A percentile compares a stretch with the other conserved stretches of the same genome.
Evolutionary conservation across 2,888 invertebrate species (phyloP).

Genomic region (Nemapogon koenigi): DNA sequence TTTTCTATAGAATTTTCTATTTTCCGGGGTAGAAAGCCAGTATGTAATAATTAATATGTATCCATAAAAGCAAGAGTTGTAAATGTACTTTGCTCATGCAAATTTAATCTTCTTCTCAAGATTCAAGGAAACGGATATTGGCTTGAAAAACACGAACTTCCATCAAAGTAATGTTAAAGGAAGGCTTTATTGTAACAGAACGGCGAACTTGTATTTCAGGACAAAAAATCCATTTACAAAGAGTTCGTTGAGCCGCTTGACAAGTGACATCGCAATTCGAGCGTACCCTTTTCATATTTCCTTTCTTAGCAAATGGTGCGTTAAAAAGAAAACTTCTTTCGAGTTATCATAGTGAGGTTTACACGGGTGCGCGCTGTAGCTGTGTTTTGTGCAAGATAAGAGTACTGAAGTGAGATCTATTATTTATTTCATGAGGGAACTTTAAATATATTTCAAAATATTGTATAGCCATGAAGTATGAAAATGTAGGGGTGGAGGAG

Average conservation of each 20-base stretch:
- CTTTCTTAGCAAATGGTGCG: slow-evolving; percentile 36
- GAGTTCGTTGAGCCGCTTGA: slow-evolving; percentile 24
- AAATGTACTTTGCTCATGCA: slow-evolving; percentile 3
- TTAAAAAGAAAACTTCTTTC: slow-evolving; percentile 31
- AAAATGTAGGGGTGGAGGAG: no score
- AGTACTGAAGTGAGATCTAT: no score
- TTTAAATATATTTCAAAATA: no score
- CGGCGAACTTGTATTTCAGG: slow-evolving; percentile 10
- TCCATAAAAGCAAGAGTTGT: slow-evolving; percentile 5
- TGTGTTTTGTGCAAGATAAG: no score
- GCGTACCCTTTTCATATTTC: slow-evolving; percentile 37
- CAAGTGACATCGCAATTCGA: slow-evolving; percentile 43
- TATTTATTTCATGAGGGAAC: no score
- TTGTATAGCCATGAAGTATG: no score
- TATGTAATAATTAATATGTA: no score
- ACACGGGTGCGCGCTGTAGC: slow-evolving; percentile 3
- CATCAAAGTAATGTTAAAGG: slow-evolving; percentile 9
- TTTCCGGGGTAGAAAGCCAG: no score
- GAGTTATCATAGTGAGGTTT: slow-evolving; percentile 20
- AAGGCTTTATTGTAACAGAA: slow-evolving; percentile 9
- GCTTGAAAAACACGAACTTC: slow-evolving; percentile 8
- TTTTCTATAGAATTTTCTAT: no score
- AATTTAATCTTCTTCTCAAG: slow-evolving; percentile 6
- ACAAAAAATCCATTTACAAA: slow-evolving; percentile 16
- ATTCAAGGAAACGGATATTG: slow-evolving; percentile 6